phyloP scores from a whole-genome alignment of 2,888 invertebrate species.

The Hoplodrina ambigua region DNA sequence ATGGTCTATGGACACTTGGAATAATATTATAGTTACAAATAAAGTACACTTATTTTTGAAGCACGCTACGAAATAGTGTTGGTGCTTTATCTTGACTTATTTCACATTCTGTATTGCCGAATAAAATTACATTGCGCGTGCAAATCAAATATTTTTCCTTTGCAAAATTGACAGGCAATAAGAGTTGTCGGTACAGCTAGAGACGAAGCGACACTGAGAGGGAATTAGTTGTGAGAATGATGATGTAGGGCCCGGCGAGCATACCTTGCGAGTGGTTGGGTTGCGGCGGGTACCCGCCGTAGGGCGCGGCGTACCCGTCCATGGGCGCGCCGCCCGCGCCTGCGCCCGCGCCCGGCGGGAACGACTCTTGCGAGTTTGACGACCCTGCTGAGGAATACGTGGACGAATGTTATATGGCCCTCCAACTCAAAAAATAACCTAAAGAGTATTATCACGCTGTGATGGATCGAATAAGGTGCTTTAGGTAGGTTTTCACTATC shows the following conservation, averaged over 20 bases:
- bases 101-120: too few relatives aligned
- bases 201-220: conserved; percentile 47
- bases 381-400: conserved; percentile 90
- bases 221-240: background rate
- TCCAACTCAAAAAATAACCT: too few relatives aligned
- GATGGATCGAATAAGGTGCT: too few relatives aligned
- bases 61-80: too few relatives aligned
- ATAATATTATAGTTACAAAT: too few relatives aligned
- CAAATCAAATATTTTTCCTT: background rate
- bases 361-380: conserved; percentile 97
- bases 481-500: background rate
- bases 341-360: conserved; percentile 93
- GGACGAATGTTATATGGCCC: conserved; percentile 7
- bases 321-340: conserved; percentile 93
- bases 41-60: too few relatives aligned
- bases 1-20: background rate
- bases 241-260: conserved; percentile 65
- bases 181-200: conserved; percentile 19
- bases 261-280: conserved; percentile 94
- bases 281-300: conserved; percentile 91
- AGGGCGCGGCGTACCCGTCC: conserved; percentile 94
- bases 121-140: background rate
- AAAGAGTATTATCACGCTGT: too few relatives aligned
- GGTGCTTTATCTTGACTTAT: background rate
- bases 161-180: background rate